Evolutionary conservation across 1,140 invertebrate genomes (phyloP).

Genomic region (Bombus superbus): DNA sequence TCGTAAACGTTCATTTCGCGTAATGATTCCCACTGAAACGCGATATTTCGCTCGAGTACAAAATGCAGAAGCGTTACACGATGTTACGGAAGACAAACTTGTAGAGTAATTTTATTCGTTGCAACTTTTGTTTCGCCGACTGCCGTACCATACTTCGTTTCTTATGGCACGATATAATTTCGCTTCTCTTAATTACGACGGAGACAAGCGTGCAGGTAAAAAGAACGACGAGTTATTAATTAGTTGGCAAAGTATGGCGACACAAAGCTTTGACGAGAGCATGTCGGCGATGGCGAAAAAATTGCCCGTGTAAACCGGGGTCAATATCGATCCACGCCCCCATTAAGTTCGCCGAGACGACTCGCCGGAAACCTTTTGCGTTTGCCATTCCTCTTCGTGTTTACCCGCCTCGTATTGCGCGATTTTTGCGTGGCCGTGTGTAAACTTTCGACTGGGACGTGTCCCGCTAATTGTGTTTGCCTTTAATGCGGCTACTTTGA

Average conservation of each 20-base stretch:
- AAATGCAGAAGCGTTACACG: too few species aligned
- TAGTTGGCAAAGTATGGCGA: background rate
- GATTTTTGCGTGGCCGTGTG: background rate
- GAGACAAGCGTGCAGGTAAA: too few species aligned
- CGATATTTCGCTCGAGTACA: too few species aligned
- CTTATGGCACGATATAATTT: too few species aligned
- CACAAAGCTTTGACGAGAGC: background rate
- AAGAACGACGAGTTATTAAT: too few species aligned
- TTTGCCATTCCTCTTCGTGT: constrained; percentile 10
- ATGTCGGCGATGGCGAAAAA: background rate
- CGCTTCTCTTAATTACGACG: too few species aligned
- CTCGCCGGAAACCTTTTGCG: background rate
- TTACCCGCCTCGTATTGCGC: background rate
- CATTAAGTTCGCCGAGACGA: background rate
- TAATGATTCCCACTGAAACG: too few species aligned
- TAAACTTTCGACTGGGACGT: background rate
- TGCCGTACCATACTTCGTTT: too few species aligned
- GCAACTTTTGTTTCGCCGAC: too few species aligned
- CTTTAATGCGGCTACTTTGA: background rate
- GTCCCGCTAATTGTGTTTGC: background rate
- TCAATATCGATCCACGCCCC: constrained; percentile 6
- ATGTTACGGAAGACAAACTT: too few species aligned
- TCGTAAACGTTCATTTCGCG: too few species aligned
- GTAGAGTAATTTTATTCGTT: too few species aligned
- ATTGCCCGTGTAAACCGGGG: background rate